Evolutionary conservation across 2,888 invertebrate genomes (phyloP), one percentile per base, ranked within the genome.

Genomic region (Nymphalis c-album): DNA sequence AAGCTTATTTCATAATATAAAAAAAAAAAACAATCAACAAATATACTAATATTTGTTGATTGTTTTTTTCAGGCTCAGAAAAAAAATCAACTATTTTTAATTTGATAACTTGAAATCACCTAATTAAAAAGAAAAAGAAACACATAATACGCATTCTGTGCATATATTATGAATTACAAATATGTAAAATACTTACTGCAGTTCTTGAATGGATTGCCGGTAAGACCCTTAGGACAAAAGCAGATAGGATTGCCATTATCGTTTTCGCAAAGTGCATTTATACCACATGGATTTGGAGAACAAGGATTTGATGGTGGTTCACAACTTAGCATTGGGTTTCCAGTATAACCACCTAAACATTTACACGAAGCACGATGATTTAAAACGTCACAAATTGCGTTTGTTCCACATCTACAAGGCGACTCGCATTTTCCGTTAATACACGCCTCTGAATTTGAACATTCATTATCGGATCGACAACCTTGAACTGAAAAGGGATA

Each of bases 201-300:
- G 88, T 95, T 96, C 82, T 95, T 94, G 84, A 97, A 97, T 55
- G 98, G 98, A 93, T 98, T 97, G 85, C 98, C 98, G 5, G 97
- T 97, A 72, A 97, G 91, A 71, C 97, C 97, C 85, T 96, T 97
- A 0, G 97, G 97, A 81, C 98, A 98, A 90, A 94, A 96, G 80
- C 98, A 98, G 74, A 97, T 96, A 2, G 97, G 97, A 84, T 95
- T 96, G 62, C 97, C 97, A 77, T 95, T 95, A 77, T 97, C 96
- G 61, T 95, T 93, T 89, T 97, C 97, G 82, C 98, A 98, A 72
- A 96, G 87, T 1, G 98, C 97, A 79, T 96, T 96, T 2, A 93
- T 87, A n/a, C 97, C 97, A 78, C 97, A 97, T n/a, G 97, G 97
- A 86, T 96, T 97, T 31, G 96, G 96, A 71, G 94, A 92, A 78